phyloP scores from a whole-genome alignment of 2,797 vertebrate species.

The Cirrhinus mrigala region DNA sequence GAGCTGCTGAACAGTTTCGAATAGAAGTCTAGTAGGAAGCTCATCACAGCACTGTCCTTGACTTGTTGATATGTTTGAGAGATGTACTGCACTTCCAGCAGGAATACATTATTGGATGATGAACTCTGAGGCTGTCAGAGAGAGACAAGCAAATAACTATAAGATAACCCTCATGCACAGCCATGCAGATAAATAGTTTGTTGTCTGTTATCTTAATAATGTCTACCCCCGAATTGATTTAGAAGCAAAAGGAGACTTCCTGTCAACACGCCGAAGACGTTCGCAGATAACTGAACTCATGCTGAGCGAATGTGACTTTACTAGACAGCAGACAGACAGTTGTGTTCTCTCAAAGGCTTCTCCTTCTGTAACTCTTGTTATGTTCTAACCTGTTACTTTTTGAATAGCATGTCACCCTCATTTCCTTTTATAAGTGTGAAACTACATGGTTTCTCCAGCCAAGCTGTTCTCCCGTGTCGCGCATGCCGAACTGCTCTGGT shows the following conservation, averaged over 20 bases:
- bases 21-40: background rate
- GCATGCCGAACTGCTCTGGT: slow-evolving; percentile 9
- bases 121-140: slow-evolving; percentile 29
- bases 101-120: slow-evolving; percentile 23
- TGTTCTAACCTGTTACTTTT: slow-evolving; percentile 2
- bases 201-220: slow-evolving; percentile 37
- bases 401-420: background rate
- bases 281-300: background rate
- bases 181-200: slow-evolving; percentile 37
- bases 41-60: slow-evolving; percentile 8
- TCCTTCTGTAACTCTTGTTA: background rate
- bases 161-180: slow-evolving; percentile 29
- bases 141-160: slow-evolving; percentile 28
- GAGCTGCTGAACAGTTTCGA: background rate
- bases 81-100: slow-evolving; percentile 27
- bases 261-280: background rate
- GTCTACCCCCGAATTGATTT: slow-evolving; percentile 24
- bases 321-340: slow-evolving; percentile 19
- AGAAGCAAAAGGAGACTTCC: slow-evolving; percentile 19
- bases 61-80: slow-evolving; percentile 11
- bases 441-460: background rate
- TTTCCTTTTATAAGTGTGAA: slow-evolving; percentile 1
- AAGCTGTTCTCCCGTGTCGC: slow-evolving; percentile 10
- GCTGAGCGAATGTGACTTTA: slow-evolving; percentile 17
- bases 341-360: background rate